Evolutionary conservation across 2,113 vertebrate genomes (phyloP), one percentile per base, ranked within the genome.

Genomic region (Mugil cephalus): DNA sequence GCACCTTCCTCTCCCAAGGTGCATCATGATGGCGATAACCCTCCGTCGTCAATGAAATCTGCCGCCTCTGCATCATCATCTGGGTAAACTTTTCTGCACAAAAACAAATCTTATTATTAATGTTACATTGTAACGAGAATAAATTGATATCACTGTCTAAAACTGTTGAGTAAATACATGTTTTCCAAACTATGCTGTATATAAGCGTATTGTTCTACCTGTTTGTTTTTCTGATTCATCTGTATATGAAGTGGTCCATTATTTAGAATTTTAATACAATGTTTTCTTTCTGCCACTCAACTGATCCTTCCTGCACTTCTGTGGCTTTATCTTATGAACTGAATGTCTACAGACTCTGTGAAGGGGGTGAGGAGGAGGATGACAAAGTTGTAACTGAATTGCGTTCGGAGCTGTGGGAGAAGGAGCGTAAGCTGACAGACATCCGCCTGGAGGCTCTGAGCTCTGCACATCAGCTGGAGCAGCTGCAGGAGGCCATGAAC

Each of bases 321-420:
- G 24, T 30, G 24, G 5, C 14, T 11, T 42, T 15, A n/a, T 61
- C 35, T 39, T 8, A 13, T 59, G n/a, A 61, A 12, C 11, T 62
- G 8, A n/a, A 38, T 69, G 15, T 69, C 10, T 35, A 1, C 68
- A 93, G 93, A 38, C 76, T 89, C 4, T 79, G 73, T 55, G 90
- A 92, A 51, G 87, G 38, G 1, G 78, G 13, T 52, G 95, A 94
- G 4, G 77, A 74, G 4, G 89, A 42, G 0, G 97, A 98, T 40
- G 96, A 98, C 74, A 98, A 97, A 82, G 96, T 97, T 55, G 97
- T 99, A 14, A 95, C 96, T 0, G 95, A 95, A 18, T 92, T 99
- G 69, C 96, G 97, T n/a, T 93, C 96, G 0, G 97, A 98, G 87
- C 92, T 99, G 21, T 99, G 98, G 98, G 96, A 98, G 85, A 99